phyloP scores from a whole-genome alignment of 2,113 vertebrate species.

The Spizaetus ornatus region DNA sequence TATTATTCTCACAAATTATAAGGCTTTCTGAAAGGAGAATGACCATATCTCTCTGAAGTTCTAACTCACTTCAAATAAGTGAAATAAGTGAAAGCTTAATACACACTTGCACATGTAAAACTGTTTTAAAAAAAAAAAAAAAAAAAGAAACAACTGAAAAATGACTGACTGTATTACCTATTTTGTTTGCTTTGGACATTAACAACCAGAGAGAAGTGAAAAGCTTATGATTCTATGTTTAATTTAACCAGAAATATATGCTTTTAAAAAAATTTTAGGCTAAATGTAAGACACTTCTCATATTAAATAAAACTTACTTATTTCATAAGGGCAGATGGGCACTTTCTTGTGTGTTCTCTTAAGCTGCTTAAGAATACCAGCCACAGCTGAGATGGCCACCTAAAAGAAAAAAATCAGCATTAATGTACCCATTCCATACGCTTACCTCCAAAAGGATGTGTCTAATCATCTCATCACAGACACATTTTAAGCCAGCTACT shows the following conservation, averaged over 20 bases:
- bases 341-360: slow-evolving; percentile 91
- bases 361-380: slow-evolving; percentile 93
- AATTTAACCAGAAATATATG: neutral
- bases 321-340: slow-evolving; percentile 82
- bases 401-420: slow-evolving; percentile 43
- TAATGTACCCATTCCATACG: neutral
- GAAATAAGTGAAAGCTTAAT: neutral
- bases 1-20: neutral
- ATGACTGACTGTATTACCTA: accelerated
- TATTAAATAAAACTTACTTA: slow-evolving; percentile 77
- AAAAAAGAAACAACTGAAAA: neutral
- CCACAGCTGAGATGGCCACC: slow-evolving; percentile 94
- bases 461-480: neutral
- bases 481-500: neutral
- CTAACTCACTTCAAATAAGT: neutral
- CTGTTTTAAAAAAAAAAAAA: neutral
- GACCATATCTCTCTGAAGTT: neutral
- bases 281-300: neutral
- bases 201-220: neutral
- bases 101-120: neutral
- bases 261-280: neutral
- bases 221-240: neutral
- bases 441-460: neutral
- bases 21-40: neutral
- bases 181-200: neutral